Evolutionary conservation across 1,140 invertebrate genomes (phyloP), one percentile per base, ranked within the genome.

Genomic region (Pseudomyrmex cubaensis): DNA sequence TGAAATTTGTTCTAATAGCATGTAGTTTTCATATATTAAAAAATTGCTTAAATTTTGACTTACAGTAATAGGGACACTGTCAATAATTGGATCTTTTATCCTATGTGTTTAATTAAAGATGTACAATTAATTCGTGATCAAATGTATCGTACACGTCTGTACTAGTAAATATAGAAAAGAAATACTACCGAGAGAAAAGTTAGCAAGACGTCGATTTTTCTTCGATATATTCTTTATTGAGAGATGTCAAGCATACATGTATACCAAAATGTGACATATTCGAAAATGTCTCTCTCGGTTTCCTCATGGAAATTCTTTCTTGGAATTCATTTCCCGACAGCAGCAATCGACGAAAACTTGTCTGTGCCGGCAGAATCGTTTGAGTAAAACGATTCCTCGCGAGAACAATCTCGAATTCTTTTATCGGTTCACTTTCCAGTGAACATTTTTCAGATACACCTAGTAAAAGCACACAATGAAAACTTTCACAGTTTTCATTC

Each of bases 331-430:
- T 67, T 77, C 44, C 22, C 63, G 63, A 67, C 62, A 13, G 15
- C 50, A 46, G 15, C 50, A 56, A 77, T 57, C n/a, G 57, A 4
- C 72, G 8, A 44, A 62, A 25, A n/a, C 20, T 25, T 5, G 9
- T 46, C 10, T 13, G 17, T 17, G 13, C 35, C n/a, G 35, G 0
- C 50, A 9, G 15, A n/a, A 13, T 35, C 46, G 17, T 56, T 67
- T 25, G 52, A 66, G 48, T 15, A 52, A 76, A 77, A 54, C 75
- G 63, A 25, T 56, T 46, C 48, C 9, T 12, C 62, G 62, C 17
- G 50, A 67, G 17, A 67, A 52, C 50, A 77, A 77, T 77, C 63
- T 22, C 35, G 50, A 35, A 77, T 77, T 77, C 74, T 20, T 20
- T n/a, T 20, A 50, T 66, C 50, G 62, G 17, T 62, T 76, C 44